Conservation (phyloP, 1,140 invertebrate genomes). For the Hyposmocoma kahamanoa region DNA sequence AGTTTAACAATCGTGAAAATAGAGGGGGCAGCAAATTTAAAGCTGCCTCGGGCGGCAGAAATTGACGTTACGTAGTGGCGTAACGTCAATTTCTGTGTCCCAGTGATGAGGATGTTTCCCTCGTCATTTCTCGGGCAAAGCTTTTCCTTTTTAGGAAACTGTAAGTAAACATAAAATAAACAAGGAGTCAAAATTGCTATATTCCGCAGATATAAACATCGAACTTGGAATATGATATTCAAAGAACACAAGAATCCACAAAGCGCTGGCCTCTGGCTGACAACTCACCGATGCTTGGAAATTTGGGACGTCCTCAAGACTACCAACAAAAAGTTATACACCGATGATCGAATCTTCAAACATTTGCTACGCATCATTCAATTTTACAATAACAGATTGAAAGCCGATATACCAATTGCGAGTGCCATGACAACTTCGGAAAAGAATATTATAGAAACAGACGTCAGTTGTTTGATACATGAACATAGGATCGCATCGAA, state of each 20-base stretch:
- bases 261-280: constrained; percentile 38
- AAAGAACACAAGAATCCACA: constrained; percentile 33
- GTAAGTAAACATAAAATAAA: no score
- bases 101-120: no score
- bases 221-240: constrained; percentile 56
- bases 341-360: constrained; percentile 30
- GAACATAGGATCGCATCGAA: constrained; percentile 23
- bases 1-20: no score
- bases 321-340: constrained; percentile 32
- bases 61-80: no score
- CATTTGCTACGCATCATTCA: constrained; percentile 40
- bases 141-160: no score
- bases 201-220: constrained; percentile 45
- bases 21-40: no score
- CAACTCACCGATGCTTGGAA: constrained; percentile 37
- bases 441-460: constrained; percentile 32
- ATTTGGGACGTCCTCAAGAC: constrained; percentile 49
- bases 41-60: no score
- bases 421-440: constrained; percentile 23
- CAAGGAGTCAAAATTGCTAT: no score
- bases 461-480: constrained; percentile 21
- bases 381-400: constrained; percentile 22
- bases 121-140: no score
- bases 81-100: no score
- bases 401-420: constrained; percentile 6